Evolutionary conservation across 2,113 vertebrate species (phyloP).

Genomic region (Pholis gunnellus): DNA sequence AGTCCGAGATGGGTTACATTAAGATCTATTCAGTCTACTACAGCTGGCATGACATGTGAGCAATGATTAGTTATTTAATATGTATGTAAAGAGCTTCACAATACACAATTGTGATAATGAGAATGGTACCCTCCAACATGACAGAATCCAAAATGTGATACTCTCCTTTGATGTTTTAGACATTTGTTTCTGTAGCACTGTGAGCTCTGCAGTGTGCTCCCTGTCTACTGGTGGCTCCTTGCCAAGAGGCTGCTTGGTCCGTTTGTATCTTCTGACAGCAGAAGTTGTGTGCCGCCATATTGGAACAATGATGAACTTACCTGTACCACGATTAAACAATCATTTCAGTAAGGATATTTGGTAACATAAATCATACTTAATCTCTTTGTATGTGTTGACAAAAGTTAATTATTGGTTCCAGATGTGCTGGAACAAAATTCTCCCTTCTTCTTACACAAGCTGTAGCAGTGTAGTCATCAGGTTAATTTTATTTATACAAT

Average conservation of each 20-base stretch:
- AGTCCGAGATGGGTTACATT: not conserved
- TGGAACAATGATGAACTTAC: not conserved
- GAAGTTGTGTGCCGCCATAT: not conserved
- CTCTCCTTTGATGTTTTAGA: not conserved
- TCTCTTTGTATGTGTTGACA: not conserved
- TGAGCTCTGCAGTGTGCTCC: conserved; percentile 32
- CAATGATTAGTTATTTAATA: not conserved
- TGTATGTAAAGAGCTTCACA: not conserved
- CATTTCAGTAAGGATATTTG: not conserved
- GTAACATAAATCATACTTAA: not conserved
- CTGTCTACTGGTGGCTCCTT: conserved; percentile 20
- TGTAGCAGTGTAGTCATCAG: conserved; percentile 4
- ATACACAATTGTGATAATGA: not conserved
- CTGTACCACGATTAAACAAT: not conserved
- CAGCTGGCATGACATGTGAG: not conserved
- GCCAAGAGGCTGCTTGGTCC: conserved; percentile 29
- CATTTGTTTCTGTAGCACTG: not conserved
- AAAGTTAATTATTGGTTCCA: conserved; percentile 15
- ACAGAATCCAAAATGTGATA: too few species aligned
- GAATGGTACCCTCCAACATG: not conserved
- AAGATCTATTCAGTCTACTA: not conserved
- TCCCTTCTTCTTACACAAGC: not conserved
- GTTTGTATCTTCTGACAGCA: conserved; percentile 22
- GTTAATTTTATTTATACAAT: not conserved
- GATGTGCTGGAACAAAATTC: conserved; percentile 2